Evolutionary conservation across 2,888 invertebrate genomes (phyloP).

Genomic region (Platypus cylindrus): DNA sequence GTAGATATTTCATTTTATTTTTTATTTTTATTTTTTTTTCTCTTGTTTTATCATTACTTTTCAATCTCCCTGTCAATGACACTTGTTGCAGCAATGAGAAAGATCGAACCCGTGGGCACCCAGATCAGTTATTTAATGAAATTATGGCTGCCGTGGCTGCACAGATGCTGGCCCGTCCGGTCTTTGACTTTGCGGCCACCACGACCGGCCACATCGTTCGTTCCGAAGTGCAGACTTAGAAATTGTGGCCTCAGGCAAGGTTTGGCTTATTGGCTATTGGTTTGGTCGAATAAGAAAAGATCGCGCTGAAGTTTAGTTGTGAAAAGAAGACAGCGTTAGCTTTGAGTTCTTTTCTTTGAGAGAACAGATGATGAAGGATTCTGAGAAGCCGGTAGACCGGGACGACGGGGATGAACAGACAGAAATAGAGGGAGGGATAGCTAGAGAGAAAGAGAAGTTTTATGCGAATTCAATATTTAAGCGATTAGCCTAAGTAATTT

Average conservation of each 20-base stretch:
- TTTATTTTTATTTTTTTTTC: slow-evolving; percentile 5
- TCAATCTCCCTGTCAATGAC: slow-evolving; percentile 11
- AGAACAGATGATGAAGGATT: too few species aligned
- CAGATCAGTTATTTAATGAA: slow-evolving; percentile 15
- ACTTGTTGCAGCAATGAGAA: slow-evolving; percentile 11
- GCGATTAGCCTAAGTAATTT: too few species aligned
- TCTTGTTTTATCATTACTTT: slow-evolving; percentile 3
- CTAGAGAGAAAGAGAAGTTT: too few species aligned
- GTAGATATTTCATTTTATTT: too few species aligned
- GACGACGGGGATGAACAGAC: too few species aligned
- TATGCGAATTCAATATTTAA: too few species aligned
- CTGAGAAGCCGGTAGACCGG: too few species aligned
- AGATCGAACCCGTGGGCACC: slow-evolving; percentile 15
- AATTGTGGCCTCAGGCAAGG: slow-evolving; percentile 8
- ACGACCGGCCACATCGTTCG: slow-evolving; percentile 8
- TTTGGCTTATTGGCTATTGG: slow-evolving; percentile 11
- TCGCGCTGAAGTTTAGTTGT: too few species aligned
- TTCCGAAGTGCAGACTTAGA: slow-evolving; percentile 8
- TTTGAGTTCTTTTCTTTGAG: too few species aligned
- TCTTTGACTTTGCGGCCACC: slow-evolving; percentile 14
- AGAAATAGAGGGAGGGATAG: too few species aligned
- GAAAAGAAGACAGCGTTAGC: too few species aligned
- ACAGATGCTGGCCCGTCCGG: slow-evolving; percentile 14
- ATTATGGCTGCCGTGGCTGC: slow-evolving; percentile 13
- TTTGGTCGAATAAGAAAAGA: too few species aligned